Evolutionary conservation across 2,797 vertebrate species (phyloP).

Genomic region (Coilia nasus): DNA sequence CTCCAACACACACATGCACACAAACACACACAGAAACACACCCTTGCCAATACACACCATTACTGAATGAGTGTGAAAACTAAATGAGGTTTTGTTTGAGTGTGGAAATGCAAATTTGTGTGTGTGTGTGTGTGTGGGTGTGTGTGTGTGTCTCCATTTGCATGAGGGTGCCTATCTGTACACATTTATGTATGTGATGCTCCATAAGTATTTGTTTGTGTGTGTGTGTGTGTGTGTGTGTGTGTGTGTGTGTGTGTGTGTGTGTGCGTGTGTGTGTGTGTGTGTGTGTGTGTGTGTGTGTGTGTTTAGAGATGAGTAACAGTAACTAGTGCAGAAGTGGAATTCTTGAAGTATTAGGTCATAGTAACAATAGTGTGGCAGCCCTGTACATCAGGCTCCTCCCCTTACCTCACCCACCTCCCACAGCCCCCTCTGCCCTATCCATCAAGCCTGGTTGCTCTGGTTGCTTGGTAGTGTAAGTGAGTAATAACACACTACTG

Average conservation of each 20-base stretch:
- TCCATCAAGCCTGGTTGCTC: neutral
- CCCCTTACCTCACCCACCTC: neutral
- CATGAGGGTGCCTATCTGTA: neutral
- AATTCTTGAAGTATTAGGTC: constrained; percentile 10
- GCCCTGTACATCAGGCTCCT: constrained; percentile 7
- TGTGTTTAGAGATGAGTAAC: neutral
- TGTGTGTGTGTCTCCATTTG: neutral
- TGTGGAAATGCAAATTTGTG: neutral
- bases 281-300: neutral
- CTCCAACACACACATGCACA: neutral
- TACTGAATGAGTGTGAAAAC: neutral
- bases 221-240: constrained; percentile 13
- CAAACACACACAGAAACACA: neutral
- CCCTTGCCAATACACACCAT: neutral
- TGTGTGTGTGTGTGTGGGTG: neutral
- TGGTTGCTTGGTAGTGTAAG: neutral
- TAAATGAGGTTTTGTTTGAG: neutral
- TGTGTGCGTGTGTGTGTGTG: constrained; percentile 13
- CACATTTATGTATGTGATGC: neutral
- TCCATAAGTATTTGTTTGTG: constrained; percentile 2
- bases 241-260: constrained; percentile 6
- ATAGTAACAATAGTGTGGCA: neutral
- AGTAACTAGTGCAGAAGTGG: neutral
- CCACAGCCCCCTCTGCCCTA: neutral
- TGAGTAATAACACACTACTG: neutral